Evolutionary conservation across 1,140 invertebrate species (phyloP), one percentile per base, ranked within the genome.

Genomic region (Lordiphosa clarofinis): DNA sequence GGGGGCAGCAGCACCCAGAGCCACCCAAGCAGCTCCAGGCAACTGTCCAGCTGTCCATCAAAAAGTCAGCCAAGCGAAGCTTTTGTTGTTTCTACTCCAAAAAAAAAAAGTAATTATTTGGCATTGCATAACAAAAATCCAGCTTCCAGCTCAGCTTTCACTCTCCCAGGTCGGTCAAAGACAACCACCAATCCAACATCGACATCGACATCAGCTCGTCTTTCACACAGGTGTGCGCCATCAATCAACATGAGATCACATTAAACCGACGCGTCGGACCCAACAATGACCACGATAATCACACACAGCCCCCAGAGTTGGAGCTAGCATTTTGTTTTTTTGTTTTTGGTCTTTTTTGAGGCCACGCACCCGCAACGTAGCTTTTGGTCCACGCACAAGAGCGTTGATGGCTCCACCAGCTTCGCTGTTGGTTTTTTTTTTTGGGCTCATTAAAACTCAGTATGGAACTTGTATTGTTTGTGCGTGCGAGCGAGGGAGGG

Each of bases 191-290:
- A n/a, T n/a, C n/a, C n/a, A n/a, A n/a, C n/a, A n/a, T n/a, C n/a
- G n/a, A 44, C 42, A 67, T 82, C 61, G 46, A 60, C 60, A 43
- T 50, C 50, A 63, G 71, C 52, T 64, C 76, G 56, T 55, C 73
- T 78, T 55, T 65, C 74, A 65, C 78, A 84, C 78, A 84, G 78
- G 78, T 84, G 78, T 84, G 78, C 78, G 74, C 78, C 73, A 84
- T 84, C 78, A 84, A 84, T 84, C 78, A 84, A 84, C 78, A 61
- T 73, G 78, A 84, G 78, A 86, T 84, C 78, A 82, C 73, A 84
- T 84, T 84, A 73, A 84, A 70, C 79, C 73, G 44, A 55, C 64
- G 24, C 60, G 58, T 31, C 44, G 64, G 64, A 64, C 60, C 24
- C 24, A 82, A 82, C 73, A 82, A 84, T 84, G 73, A 71, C 72